Evolutionary conservation across 1,140 invertebrate species (phyloP), one percentile per base, ranked within the genome.

Genomic region (Thereuonema tuberculata): DNA sequence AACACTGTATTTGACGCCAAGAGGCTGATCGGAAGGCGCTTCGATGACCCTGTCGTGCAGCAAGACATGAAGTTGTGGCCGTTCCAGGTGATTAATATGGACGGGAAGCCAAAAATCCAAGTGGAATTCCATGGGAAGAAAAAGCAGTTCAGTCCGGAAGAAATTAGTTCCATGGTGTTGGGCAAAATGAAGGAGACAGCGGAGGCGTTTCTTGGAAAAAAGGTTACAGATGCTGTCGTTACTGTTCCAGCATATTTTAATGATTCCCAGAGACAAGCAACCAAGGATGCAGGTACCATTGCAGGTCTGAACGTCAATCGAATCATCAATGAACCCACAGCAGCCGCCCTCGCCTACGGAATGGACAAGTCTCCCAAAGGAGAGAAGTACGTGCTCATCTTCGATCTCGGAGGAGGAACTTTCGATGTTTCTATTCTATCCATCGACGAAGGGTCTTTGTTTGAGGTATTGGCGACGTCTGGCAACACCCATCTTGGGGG

Each of bases 401-500:
- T 60, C 31, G 64, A 67, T 47, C 28, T 67, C 12, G 66, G 66
- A 25, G 66, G 67, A 3, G 67, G 66, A 1, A 67, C 66, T n/a
- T 48, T 64, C 49, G 64, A 67, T 60, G 62, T 67, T 9, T 21
- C 56, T 9, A 46, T 66, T 21, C 28, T 67, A 25, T 21, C 25
- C 17, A 31, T 61, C 2, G 31, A 58, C 3, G 46, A 58, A 28
- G 47, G 59, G 12, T 20, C 26, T 43, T n/a, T 43, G 20, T 49
- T 81, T 67, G 79, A 81, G 63, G 79, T 81, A 1, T 78, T 78
- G 66, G 77, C 80, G 12, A 82, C 80, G 15, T 76, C 79, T 68
- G 80, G 80, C 58, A 79, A 81, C 65, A 82, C 80, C 5, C 62
- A 64, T 58, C 60, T 66, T 9, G 65, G 64, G 12, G 65, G 64